These are phyloP conservation scores for Luperina nickerlii DNA, from an alignment of 2,888 invertebrate species.

Conservation along the genomic window DNA sequence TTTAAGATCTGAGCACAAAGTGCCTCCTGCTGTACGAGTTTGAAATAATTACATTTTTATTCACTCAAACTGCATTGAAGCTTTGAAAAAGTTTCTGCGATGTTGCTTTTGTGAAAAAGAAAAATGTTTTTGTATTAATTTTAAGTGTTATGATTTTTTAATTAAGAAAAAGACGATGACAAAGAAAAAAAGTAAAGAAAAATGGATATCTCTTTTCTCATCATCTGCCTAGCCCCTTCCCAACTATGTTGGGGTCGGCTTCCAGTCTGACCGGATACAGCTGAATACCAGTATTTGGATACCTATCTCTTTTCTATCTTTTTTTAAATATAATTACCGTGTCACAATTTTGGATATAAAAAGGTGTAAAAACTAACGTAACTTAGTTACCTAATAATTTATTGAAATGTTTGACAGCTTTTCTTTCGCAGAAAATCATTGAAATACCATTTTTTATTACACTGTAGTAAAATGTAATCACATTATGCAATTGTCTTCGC, in stretches of 20 bases:
- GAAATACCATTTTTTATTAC: background rate
- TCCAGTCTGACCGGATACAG: too few relatives aligned
- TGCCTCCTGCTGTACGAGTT: constrained; percentile 61
- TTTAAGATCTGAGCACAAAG: constrained; percentile 75
- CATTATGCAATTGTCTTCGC: constrained; percentile 11
- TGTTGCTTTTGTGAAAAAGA: constrained; percentile 19
- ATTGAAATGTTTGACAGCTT: background rate
- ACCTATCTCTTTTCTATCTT: background rate
- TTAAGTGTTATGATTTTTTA: background rate
- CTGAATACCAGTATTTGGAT: too few relatives aligned
- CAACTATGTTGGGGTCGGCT: too few relatives aligned
- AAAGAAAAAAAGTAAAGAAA: background rate
- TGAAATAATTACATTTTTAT: constrained; percentile 72
- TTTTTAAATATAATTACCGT: background rate
- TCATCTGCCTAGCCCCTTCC: too few relatives aligned
- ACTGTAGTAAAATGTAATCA: background rate
- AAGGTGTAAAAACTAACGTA: fast-evolving
- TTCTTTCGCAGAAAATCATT: constrained; percentile 5
- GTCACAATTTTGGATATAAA: background rate
- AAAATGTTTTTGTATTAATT: constrained; percentile 12
- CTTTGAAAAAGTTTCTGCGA: constrained; percentile 50
- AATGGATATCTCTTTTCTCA: background rate
- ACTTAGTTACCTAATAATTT: background rate
- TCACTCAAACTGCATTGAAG: constrained; percentile 59
- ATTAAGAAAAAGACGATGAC: too few relatives aligned